Percentiles rank a stretch among this genome's conserved stretches.
Conservation (phyloP, 2,797 vertebrate species). For the Sebastes glaucus region DNA sequence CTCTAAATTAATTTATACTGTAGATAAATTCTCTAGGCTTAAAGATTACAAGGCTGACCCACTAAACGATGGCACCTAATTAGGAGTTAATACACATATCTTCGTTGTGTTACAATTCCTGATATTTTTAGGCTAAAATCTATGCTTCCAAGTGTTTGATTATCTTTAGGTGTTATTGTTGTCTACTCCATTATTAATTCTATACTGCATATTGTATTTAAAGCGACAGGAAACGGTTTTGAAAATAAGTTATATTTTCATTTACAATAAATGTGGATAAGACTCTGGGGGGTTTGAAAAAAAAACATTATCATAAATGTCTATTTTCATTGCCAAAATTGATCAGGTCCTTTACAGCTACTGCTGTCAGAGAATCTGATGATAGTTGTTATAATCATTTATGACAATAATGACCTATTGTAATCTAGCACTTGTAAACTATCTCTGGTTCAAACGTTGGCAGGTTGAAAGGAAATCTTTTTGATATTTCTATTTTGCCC, state of each 20-base stretch:
- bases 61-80: conserved; percentile 2
- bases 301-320: conserved; percentile 31
- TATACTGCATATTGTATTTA: conserved; percentile 30
- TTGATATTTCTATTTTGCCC: not conserved
- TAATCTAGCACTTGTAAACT: not conserved
- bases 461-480: not conserved
- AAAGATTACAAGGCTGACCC: not conserved
- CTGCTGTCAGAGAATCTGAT: conserved; percentile 17
- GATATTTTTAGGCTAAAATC: conserved; percentile 11
- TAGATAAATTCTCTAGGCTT: conserved; percentile 1
- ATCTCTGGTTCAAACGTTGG: not conserved
- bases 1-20: not conserved
- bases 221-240: conserved; percentile 12
- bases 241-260: conserved; percentile 18
- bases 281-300: not conserved
- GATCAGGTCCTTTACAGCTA: not conserved
- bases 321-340: not conserved
- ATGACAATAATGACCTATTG: conserved; percentile 6
- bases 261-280: conserved; percentile 21
- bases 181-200: conserved; percentile 7
- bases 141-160: not conserved
- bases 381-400: not conserved
- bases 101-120: not conserved
- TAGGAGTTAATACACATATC: conserved; percentile 7
- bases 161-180: not conserved